phyloP scores from a whole-genome alignment of 1,140 invertebrate genomes.

The Nasonia giraulti region DNA sequence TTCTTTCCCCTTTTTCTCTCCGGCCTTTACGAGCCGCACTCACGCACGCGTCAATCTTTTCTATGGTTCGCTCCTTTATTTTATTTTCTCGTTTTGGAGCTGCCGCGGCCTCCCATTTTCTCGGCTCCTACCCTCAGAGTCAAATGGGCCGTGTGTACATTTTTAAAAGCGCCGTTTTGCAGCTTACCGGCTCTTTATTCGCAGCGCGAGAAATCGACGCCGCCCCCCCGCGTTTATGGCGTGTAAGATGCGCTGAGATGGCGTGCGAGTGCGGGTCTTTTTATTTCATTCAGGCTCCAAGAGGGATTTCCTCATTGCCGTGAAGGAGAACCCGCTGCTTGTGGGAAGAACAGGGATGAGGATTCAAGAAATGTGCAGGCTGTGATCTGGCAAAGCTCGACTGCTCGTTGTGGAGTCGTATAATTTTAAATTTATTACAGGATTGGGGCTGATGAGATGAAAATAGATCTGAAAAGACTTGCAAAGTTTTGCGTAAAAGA shows the following conservation, averaged over 20 bases:
- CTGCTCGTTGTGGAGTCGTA: too few species aligned
- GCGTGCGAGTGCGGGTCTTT: neutral
- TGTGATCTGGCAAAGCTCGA: too few species aligned
- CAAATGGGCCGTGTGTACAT: neutral
- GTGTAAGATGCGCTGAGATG: slow-evolving; percentile 1
- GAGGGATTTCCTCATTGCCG: neutral
- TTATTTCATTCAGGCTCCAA: neutral
- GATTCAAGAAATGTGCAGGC: neutral
- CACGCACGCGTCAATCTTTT: neutral
- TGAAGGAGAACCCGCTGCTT: slow-evolving; percentile 1
- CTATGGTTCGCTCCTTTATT: slow-evolving; percentile 4
- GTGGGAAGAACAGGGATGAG: neutral
- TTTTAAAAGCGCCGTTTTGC: slow-evolving; percentile 18
- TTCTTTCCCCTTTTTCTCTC: neutral
- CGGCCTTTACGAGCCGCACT: neutral
- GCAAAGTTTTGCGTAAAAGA: too few species aligned
- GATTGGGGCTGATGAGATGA: too few species aligned
- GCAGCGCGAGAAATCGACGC: neutral
- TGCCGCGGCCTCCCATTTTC: too few species aligned
- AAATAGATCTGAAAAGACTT: too few species aligned
- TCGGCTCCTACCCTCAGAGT: too few species aligned
- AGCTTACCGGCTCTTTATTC: slow-evolving; percentile 28
- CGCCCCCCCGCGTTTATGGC: slow-evolving; percentile 1
- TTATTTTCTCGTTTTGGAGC: slow-evolving; percentile 17
- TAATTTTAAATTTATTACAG: too few species aligned